Conservation (phyloP, 2,113 vertebrate species). For the Malurus alboscapulatus region DNA sequence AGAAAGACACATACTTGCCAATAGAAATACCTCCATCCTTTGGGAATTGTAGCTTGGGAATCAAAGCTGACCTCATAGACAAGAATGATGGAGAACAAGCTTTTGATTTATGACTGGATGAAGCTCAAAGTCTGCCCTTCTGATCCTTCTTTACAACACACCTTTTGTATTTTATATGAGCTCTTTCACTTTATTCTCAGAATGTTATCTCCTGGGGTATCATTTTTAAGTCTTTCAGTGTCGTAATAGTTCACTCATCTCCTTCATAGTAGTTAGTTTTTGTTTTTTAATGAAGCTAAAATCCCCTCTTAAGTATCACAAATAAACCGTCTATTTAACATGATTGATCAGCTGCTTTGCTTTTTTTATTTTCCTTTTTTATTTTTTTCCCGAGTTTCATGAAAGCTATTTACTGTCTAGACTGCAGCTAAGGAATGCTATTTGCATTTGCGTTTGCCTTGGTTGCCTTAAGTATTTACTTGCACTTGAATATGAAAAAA, state of each 20-base stretch:
- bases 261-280: not conserved
- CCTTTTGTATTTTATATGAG: conserved; percentile 68
- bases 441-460: not conserved
- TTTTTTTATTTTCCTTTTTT: not conserved
- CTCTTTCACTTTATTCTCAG: conserved; percentile 63
- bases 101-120: conserved; percentile 69
- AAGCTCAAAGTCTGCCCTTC: conserved; percentile 67
- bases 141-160: conserved; percentile 71
- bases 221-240: conserved; percentile 38
- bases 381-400: not conserved
- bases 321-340: not conserved
- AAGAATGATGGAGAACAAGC: conserved; percentile 62
- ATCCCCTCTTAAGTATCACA: not conserved
- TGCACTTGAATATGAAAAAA: not conserved
- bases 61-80: conserved; percentile 65
- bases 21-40: conserved; percentile 60
- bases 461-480: not conserved
- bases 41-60: conserved; percentile 65
- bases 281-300: not conserved
- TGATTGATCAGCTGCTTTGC: not conserved
- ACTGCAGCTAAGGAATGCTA: not conserved
- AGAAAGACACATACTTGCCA: conserved; percentile 57
- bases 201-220: conserved; percentile 62
- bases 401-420: not conserved
- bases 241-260: conserved; percentile 47